Conservation (phyloP, 2,888 invertebrate genomes). For the Smittia aterrima region DNA sequence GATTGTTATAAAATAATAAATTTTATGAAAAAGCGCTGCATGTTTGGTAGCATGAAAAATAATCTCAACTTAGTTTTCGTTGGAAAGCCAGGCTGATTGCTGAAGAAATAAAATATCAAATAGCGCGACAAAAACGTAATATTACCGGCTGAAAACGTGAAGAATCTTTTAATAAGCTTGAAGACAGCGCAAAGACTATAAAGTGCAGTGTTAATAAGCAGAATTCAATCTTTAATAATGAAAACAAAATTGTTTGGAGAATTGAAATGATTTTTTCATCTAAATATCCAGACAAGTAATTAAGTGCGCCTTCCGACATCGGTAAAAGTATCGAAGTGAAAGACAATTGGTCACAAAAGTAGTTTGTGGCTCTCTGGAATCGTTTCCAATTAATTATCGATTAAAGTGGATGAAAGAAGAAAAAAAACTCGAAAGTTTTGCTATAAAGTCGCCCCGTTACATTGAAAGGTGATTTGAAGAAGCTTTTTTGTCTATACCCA, state of each 20-base stretch:
- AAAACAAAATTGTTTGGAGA: constrained; percentile 23
- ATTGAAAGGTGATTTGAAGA: constrained; percentile 12
- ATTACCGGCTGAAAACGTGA: constrained; percentile 24
- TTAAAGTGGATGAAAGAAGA: constrained; percentile 34
- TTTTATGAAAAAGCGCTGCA: no score
- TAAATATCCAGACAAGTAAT: not conserved
- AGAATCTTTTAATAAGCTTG: not conserved
- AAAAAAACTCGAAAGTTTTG: constrained; percentile 38
- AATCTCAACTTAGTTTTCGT: no score
- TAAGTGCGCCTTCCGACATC: not conserved
- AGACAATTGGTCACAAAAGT: not conserved
- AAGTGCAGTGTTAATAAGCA: not conserved
- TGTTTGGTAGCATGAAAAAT: no score
- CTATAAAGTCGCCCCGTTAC: constrained; percentile 39
- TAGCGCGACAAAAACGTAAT: constrained; percentile 20
- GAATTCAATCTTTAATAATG: not conserved
- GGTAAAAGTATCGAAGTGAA: not conserved
- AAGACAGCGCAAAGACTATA: not conserved
- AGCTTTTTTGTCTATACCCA: not conserved
- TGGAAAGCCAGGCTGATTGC: no score
- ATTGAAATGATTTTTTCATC: constrained; percentile 19
- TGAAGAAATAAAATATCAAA: constrained; percentile 16
- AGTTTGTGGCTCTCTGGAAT: not conserved
- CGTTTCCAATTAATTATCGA: constrained; percentile 28
- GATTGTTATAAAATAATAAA: no score